Evolutionary conservation across 2,888 invertebrate genomes (phyloP).

Genomic region (Thalpophila matura): DNA sequence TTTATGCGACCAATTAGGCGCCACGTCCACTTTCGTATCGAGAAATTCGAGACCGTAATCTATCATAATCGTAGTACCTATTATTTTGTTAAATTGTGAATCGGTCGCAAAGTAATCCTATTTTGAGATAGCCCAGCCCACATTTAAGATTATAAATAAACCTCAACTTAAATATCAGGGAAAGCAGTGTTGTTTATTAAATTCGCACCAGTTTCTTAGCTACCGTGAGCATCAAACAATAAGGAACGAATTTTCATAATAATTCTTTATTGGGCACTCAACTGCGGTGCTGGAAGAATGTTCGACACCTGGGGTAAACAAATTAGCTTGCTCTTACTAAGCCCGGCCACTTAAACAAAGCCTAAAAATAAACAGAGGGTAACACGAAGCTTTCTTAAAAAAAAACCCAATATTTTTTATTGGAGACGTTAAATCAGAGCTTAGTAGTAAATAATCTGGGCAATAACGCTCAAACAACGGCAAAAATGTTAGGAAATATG

Average conservation of each 20-base stretch:
- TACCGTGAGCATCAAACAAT: conserved; percentile 4
- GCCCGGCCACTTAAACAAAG: not conserved
- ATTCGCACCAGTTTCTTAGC: conserved; percentile 15
- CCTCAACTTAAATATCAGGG: not conserved
- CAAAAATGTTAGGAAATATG: not conserved
- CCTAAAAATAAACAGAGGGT: conserved; percentile 3
- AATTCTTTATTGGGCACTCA: conserved; percentile 32
- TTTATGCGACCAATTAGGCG: conserved; percentile 47
- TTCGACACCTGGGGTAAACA: conserved; percentile 32
- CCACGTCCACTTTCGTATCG: conserved; percentile 18
- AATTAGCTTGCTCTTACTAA: conserved; percentile 26
- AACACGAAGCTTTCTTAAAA: not conserved
- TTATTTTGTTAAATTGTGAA: conserved; percentile 9
- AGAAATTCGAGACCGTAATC: conserved; percentile 23
- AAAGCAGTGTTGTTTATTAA: conserved; percentile 6
- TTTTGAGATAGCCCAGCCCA: not conserved
- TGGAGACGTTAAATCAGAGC: not conserved
- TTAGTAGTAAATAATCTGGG: not conserved
- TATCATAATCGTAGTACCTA: conserved; percentile 34
- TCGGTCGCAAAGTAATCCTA: conserved; percentile 11
- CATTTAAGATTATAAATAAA: not conserved
- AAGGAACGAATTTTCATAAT: conserved; percentile 18
- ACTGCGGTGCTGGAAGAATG: conserved; percentile 8
- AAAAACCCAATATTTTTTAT: not conserved
- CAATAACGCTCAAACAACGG: not conserved